Percentiles rank a stretch among this genome's conserved stretches.
These are phyloP conservation scores for Sander lucioperca DNA, from an alignment of 2,113 vertebrate genomes.

Conservation along the genomic window DNA sequence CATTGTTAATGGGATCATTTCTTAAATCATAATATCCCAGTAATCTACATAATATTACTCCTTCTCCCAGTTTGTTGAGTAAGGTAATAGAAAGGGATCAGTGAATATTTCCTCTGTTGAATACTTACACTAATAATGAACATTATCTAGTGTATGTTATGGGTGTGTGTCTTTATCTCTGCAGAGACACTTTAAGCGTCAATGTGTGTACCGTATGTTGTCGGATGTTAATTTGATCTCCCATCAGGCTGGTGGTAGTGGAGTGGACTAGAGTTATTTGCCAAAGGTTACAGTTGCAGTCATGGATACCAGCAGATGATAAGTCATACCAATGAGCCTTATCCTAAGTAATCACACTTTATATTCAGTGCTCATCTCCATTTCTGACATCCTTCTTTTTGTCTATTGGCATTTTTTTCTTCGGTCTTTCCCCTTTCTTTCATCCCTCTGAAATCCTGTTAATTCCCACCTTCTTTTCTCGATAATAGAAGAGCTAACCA, in stretches of 20 bases:
- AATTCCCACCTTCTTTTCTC: slow-evolving; percentile 28
- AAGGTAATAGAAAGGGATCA: slow-evolving; percentile 26
- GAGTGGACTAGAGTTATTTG: slow-evolving; percentile 76
- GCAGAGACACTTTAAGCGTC: slow-evolving; percentile 7
- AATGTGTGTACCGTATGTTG: slow-evolving; percentile 41
- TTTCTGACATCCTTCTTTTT: slow-evolving; percentile 21
- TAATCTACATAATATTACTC: slow-evolving; percentile 49
- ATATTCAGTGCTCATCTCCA: slow-evolving; percentile 37
- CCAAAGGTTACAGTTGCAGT: slow-evolving; percentile 75
- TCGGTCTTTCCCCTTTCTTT: slow-evolving; percentile 18
- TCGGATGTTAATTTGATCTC: slow-evolving; percentile 74
- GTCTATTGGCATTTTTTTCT: slow-evolving; percentile 28
- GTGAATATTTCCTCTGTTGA: slow-evolving; percentile 56
- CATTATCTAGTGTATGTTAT: slow-evolving; percentile 10
- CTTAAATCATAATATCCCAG: slow-evolving; percentile 54
- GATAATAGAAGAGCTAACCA: slow-evolving; percentile 46
- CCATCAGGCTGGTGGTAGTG: slow-evolving; percentile 54
- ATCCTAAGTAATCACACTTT: slow-evolving; percentile 49
- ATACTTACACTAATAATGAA: slow-evolving; percentile 14
- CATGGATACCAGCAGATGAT: slow-evolving; percentile 69
- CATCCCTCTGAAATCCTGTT: slow-evolving; percentile 39
- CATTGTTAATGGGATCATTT: slow-evolving; percentile 56
- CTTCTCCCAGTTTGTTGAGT: slow-evolving; percentile 48
- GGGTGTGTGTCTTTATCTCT: slow-evolving; percentile 17
- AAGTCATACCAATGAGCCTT: slow-evolving; percentile 74